Base-by-base conservation (phyloP, 2,888 invertebrate genomes). In the Pheosia tremula region DNA sequence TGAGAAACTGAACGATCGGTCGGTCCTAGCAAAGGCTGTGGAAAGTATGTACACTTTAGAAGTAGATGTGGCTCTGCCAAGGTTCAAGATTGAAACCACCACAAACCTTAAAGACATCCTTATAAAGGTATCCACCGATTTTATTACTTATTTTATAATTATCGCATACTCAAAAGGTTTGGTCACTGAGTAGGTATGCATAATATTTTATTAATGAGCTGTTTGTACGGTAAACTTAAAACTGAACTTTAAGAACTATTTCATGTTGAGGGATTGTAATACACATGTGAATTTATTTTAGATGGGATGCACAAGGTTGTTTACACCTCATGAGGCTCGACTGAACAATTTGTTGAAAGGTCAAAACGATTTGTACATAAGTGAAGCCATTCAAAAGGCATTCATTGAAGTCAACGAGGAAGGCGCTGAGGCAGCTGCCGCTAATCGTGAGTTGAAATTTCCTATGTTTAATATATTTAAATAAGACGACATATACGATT, bases 381-480 rank as follows among this genome's bases (percentile, higher is more conserved):
- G 94, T 74, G 94, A 95, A 69, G 96, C 96, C 9, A 81, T 96
- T 5, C 98, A 98, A 79, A 98, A 98, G 85, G 96, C 97, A 4
- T 97, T 96, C 77, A 96, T 98, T 76, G 97, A 97, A 81, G 96
- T 98, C 0, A 96, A 97, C 81, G 98, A 98, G 85, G 96, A 97
- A 81, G 98, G 98, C 0, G 96, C 97, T 9, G 97, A 97, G 84
- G 97, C 97, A 3, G 96, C 97, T 57, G 97, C 97, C 47, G 97
- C 96, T 37, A 97, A 97, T 69, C 96, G 97, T 97, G 92, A 94
- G 95, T 74, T 60, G 39, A 9, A 47, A 36, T 52, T 45, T 54
- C 5, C 5, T 52, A 24, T 52, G 9, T 43, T 43, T 43, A 5
- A 41, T 24, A 2, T 24, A 24, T 24, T 43, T 43, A 9, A 43